Evolutionary conservation across 2,113 vertebrate genomes (phyloP).

Genomic region (Taxidea taxus): DNA sequence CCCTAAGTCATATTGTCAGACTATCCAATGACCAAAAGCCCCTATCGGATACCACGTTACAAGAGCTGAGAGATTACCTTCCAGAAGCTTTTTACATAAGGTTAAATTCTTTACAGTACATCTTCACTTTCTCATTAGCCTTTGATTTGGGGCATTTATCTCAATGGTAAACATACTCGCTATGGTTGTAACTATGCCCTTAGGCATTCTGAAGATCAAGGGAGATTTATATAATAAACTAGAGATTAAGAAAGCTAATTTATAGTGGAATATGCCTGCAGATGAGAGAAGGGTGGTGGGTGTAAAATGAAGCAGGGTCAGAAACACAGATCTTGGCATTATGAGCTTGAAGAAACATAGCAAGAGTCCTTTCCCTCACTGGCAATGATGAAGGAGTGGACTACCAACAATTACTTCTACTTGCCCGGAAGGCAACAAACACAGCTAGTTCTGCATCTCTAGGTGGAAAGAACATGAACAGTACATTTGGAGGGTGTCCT

Average conservation of each 20-base stretch:
- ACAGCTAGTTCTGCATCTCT: background rate
- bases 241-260: background rate
- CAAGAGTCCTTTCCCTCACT: background rate
- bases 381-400: background rate
- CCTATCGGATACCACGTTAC: background rate
- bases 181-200: background rate
- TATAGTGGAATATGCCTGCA: background rate
- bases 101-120: background rate
- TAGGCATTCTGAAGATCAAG: background rate
- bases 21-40: background rate
- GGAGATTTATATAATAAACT: background rate
- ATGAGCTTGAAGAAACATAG: background rate
- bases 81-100: background rate
- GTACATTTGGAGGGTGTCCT: background rate
- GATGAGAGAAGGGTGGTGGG: too few relatives aligned
- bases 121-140: conserved; percentile 19
- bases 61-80: background rate
- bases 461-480: background rate
- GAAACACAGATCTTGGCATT: background rate
- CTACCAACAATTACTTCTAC: background rate
- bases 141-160: background rate
- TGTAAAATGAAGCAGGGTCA: background rate
- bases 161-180: background rate
- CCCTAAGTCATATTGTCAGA: background rate
- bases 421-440: background rate